Percentiles rank a stretch among this genome's conserved stretches.
Evolutionary conservation across 1,140 invertebrate genomes (phyloP).

Genomic region (Euwallacea similis): DNA sequence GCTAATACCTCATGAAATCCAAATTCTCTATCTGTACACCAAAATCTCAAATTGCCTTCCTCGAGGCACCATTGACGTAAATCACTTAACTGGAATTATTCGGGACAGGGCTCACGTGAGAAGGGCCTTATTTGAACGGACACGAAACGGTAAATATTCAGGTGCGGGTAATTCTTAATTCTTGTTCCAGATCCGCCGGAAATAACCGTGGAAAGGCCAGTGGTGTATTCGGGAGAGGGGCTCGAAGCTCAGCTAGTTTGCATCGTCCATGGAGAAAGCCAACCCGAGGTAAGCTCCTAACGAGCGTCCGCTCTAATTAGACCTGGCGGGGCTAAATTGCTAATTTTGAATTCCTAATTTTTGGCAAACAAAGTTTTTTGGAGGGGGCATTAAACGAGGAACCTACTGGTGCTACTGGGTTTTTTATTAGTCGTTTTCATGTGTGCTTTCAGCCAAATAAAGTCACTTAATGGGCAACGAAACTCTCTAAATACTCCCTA

Average conservation of each 20-base stretch:
- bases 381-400: no score
- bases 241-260: constrained; percentile 68
- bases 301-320: background rate
- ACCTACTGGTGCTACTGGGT: no score
- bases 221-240: constrained; percentile 68
- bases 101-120: constrained; percentile 10
- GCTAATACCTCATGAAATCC: no score
- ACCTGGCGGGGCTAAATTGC: background rate
- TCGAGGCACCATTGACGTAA: background rate
- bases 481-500: no score
- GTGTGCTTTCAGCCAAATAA: no score
- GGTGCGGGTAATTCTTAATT: constrained; percentile 23
- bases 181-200: constrained; percentile 58
- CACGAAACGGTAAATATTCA: constrained; percentile 20
- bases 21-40: background rate
- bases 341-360: background rate
- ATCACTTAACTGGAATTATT: constrained; percentile 18
- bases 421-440: no score
- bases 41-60: background rate
- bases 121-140: constrained; percentile 9
- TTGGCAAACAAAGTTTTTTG: no score
- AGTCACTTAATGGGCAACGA: no score
- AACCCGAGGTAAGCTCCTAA: constrained; percentile 60
- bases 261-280: constrained; percentile 67
- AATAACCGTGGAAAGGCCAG: constrained; percentile 65